Conservation (phyloP, 1,140 invertebrate genomes). For the Oncopeltus fasciatus region DNA sequence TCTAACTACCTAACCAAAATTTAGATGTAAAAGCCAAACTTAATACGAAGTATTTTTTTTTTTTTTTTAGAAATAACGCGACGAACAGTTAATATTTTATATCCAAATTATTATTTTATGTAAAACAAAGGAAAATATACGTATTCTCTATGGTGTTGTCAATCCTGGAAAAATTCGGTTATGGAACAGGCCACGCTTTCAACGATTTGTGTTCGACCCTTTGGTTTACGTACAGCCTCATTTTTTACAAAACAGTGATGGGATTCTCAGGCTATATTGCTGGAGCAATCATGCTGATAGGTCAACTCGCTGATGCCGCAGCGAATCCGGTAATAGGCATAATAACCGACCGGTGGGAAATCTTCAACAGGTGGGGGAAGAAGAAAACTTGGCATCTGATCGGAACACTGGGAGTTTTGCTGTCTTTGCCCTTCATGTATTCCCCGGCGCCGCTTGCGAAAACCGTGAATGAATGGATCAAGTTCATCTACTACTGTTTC, state of each 20-base stretch:
- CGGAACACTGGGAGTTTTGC: slow-evolving; percentile 62
- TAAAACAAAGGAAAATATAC: too few relatives aligned
- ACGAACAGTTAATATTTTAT: too few relatives aligned
- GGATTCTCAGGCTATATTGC: slow-evolving; percentile 57
- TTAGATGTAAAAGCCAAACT: too few relatives aligned
- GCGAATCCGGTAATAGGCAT: slow-evolving; percentile 80
- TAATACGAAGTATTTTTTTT: too few relatives aligned
- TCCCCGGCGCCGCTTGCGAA: slow-evolving; percentile 59
- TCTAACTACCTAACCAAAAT: too few relatives aligned
- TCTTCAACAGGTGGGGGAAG: slow-evolving; percentile 59
- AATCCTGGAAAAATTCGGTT: slow-evolving; percentile 28
- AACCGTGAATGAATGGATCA: slow-evolving; percentile 45
- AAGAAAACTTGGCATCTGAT: slow-evolving; percentile 86
- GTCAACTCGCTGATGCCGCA: slow-evolving; percentile 79
- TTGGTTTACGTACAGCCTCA: slow-evolving; percentile 92
- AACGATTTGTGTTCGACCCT: slow-evolving; percentile 92
- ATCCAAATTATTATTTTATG: too few relatives aligned
- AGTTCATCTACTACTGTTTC: slow-evolving; percentile 73
- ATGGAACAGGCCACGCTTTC: slow-evolving; percentile 70
- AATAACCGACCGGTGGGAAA: slow-evolving; percentile 60
- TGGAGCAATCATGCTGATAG: slow-evolving; percentile 65
- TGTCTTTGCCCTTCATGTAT: slow-evolving; percentile 83
- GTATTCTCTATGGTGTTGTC: neutral
- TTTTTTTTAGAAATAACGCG: too few relatives aligned
- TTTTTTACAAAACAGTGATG: slow-evolving; percentile 78